These are phyloP conservation scores for Drosophila putrida DNA, from an alignment of 2,888 invertebrate genomes.

Conservation along the genomic window DNA sequence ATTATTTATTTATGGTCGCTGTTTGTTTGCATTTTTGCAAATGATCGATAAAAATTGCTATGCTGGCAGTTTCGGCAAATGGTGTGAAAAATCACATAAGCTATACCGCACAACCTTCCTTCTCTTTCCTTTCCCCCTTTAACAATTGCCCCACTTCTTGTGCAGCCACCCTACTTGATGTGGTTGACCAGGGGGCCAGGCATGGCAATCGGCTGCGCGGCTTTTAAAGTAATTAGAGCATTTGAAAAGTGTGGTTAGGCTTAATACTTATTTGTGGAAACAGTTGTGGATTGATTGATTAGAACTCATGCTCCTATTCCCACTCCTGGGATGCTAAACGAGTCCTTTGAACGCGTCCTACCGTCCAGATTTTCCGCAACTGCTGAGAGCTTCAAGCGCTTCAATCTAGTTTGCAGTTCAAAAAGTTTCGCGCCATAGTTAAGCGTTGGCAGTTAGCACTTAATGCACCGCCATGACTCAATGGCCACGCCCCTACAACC, in stretches of 20 bases:
- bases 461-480: conserved; percentile 51
- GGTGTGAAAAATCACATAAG: conserved; percentile 48
- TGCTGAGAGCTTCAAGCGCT: conserved; percentile 18
- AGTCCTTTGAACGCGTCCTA: conserved; percentile 12
- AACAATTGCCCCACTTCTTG: too few relatives aligned
- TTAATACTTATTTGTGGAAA: conserved; percentile 62
- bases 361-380: conserved; percentile 1
- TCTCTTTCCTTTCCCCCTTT: not conserved
- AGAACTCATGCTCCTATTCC: conserved; percentile 19
- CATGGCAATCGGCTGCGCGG: conserved; percentile 49
- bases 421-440: conserved; percentile 52
- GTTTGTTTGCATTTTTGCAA: conserved; percentile 31
- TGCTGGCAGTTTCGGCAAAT: conserved; percentile 39
- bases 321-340: not conserved
- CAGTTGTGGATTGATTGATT: conserved; percentile 59
- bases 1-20: conserved; percentile 72
- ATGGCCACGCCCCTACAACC: conserved; percentile 22
- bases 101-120: not conserved
- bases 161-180: conserved; percentile 10
- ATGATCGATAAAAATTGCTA: conserved; percentile 56
- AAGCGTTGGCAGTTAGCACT: conserved; percentile 67
- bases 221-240: conserved; percentile 75
- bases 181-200: conserved; percentile 19
- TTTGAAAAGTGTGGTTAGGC: conserved; percentile 59
- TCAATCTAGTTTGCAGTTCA: conserved; percentile 29